Percentiles rank a stretch among this genome's conserved stretches.
These are phyloP conservation scores for Lochmaea crataegi DNA, from an alignment of 2,888 invertebrate species.

Conservation along the genomic window DNA sequence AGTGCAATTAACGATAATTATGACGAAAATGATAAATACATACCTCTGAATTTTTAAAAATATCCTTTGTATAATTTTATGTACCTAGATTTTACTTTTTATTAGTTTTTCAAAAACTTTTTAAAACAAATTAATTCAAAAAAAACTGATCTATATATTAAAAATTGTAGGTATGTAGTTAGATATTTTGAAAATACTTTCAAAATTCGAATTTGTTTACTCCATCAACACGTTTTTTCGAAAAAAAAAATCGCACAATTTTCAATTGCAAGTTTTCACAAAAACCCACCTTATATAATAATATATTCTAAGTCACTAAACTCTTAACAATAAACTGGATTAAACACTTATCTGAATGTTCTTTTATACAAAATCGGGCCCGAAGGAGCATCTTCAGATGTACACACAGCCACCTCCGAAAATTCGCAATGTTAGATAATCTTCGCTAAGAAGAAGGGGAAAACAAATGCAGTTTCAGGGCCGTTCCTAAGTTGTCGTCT, in stretches of 20 bases:
- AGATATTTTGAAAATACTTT: neutral
- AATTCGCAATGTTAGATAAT: constrained; percentile 42
- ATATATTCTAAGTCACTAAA: constrained; percentile 26
- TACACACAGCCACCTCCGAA: constrained; percentile 42
- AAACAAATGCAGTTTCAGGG: constrained; percentile 30
- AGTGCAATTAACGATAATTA: too few relatives aligned
- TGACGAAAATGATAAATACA: too few relatives aligned
- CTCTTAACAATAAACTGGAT: constrained; percentile 36
- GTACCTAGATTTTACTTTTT: too few relatives aligned
- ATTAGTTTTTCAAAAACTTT: too few relatives aligned
- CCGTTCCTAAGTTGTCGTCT: constrained; percentile 11
- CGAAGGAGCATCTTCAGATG: constrained; percentile 38
- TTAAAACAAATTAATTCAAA: neutral
- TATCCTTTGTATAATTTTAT: too few relatives aligned
- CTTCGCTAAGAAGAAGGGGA: constrained; percentile 27
- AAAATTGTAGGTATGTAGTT: neutral
- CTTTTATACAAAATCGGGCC: constrained; percentile 44
- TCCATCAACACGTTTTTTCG: neutral
- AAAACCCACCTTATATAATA: constrained; percentile 26
- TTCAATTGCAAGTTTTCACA: constrained; percentile 7
- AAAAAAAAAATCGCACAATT: constrained; percentile 11
- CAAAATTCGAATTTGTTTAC: neutral
- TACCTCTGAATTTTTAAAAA: too few relatives aligned
- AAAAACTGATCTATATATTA: neutral
- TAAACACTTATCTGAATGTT: constrained; percentile 32